A percentile compares a stretch with the other conserved stretches of the same genome.
Evolutionary conservation across 1,140 invertebrate genomes (phyloP).

Genomic region (Agrilus planipennis): DNA sequence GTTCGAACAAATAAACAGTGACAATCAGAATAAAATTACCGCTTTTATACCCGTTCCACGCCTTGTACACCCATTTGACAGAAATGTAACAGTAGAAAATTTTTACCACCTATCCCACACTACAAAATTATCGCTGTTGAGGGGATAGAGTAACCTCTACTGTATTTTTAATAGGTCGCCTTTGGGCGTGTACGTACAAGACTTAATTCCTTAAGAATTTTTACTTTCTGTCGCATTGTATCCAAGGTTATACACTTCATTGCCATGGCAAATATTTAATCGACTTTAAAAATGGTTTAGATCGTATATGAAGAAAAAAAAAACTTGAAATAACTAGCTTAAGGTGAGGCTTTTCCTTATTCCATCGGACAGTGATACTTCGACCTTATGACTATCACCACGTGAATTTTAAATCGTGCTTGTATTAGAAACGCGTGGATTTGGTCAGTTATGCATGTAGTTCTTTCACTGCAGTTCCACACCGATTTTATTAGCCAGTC

Average conservation of each 20-base stretch:
- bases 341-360: slow-evolving; percentile 10
- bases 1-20: slow-evolving; percentile 26
- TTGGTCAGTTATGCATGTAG: no score
- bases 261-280: slow-evolving; percentile 24
- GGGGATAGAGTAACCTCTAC: slow-evolving; percentile 10
- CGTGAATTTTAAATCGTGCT: no score
- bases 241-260: slow-evolving; percentile 21
- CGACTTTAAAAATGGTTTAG: slow-evolving; percentile 16
- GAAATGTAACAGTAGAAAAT: slow-evolving; percentile 25
- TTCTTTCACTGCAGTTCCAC: no score
- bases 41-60: slow-evolving; percentile 31
- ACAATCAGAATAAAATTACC: slow-evolving; percentile 22
- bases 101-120: slow-evolving; percentile 26
- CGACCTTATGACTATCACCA: no score
- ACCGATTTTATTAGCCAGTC: no score
- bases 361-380: slow-evolving; percentile 17
- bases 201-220: slow-evolving; percentile 15
- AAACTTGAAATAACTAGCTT: slow-evolving; percentile 4
- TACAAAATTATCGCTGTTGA: slow-evolving; percentile 20
- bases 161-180: slow-evolving; percentile 11
- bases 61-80: slow-evolving; percentile 25
- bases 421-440: no score
- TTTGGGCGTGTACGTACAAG: slow-evolving; percentile 12
- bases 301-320: slow-evolving; percentile 5
- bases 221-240: slow-evolving; percentile 18